phyloP scores from a whole-genome alignment of 2,888 invertebrate genomes.

The Ypsolopha sequella region DNA sequence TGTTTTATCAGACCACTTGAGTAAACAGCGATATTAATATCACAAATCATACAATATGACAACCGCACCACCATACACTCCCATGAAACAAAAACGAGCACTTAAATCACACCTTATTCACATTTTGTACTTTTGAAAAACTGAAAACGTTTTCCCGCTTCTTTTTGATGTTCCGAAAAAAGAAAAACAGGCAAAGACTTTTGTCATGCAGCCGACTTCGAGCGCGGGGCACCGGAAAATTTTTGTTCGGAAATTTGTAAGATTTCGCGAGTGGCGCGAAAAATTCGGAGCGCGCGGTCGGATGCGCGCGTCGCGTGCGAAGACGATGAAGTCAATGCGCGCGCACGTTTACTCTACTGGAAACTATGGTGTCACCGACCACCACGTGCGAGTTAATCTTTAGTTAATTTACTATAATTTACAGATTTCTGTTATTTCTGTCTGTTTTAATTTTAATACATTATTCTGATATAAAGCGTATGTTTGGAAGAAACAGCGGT shows the following conservation, averaged over 20 bases:
- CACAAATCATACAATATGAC: neutral
- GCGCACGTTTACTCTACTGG: constrained; percentile 33
- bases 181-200: neutral
- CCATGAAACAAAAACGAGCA: neutral
- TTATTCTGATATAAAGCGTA: too few relatives aligned
- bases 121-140: neutral
- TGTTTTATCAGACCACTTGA: neutral
- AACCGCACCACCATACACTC: neutral
- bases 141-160: neutral
- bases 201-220: neutral
- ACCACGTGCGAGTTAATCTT: neutral
- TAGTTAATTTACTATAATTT: neutral
- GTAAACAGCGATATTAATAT: neutral
- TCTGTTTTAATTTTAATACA: too few relatives aligned
- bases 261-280: constrained; percentile 27
- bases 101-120: neutral
- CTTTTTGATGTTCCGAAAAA: neutral
- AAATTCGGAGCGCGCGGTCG: constrained; percentile 38
- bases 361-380: constrained; percentile 32
- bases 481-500: too few relatives aligned
- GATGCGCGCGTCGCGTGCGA: constrained; percentile 58
- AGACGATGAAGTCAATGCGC: constrained; percentile 44
- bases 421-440: too few relatives aligned
- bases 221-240: neutral
- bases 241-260: neutral